These are phyloP conservation scores for Teleogryllus occipitalis DNA, from an alignment of 1,140 invertebrate genomes.

Conservation along the genomic window DNA sequence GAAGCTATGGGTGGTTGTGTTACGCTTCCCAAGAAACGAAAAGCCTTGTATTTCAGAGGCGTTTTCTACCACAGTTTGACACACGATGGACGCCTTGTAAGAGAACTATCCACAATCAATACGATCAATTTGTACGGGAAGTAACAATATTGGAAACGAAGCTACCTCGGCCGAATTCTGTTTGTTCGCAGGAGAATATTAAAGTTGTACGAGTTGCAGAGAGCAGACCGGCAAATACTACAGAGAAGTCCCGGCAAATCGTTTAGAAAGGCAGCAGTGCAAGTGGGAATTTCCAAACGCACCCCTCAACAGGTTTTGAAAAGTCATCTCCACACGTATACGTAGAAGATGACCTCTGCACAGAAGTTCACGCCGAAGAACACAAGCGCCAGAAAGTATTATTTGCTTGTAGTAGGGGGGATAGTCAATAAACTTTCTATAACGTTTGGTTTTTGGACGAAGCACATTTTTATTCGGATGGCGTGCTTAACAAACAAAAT, in stretches of 20 bases:
- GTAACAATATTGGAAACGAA: slow-evolving; percentile 3
- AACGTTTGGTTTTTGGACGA: background rate
- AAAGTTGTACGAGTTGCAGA: background rate
- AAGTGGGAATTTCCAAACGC: background rate
- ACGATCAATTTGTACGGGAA: no score
- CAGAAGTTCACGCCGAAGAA: background rate
- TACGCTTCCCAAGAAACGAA: no score
- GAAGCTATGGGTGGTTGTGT: no score
- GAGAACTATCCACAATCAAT: no score
- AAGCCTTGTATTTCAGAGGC: no score
- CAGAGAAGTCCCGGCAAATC: background rate
- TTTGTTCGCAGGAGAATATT: background rate
- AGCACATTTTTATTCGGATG: no score
- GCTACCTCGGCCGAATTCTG: background rate
- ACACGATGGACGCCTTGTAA: no score
- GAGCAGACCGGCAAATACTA: no score
- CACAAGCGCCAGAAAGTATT: background rate
- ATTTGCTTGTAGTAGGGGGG: background rate
- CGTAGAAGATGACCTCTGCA: background rate
- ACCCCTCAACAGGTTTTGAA: background rate
- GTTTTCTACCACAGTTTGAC: no score
- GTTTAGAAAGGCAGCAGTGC: background rate
- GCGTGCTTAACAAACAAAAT: background rate
- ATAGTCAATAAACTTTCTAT: background rate
- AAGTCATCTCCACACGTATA: background rate